phyloP scores from a whole-genome alignment of 2,113 vertebrate genomes.

The Sardina pilchardus region DNA sequence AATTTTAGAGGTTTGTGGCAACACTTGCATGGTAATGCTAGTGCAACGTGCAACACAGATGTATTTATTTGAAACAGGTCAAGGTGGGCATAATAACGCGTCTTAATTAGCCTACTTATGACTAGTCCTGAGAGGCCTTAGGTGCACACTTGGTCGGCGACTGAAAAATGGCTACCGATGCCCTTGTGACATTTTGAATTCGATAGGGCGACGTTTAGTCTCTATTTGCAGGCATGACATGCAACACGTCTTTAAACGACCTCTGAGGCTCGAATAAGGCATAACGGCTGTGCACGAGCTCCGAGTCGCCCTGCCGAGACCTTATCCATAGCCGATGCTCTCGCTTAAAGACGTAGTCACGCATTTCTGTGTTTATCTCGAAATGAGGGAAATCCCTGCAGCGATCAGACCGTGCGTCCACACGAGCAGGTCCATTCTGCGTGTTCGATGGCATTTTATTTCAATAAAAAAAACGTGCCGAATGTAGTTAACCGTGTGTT shows the following conservation, averaged over 20 bases:
- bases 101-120: background rate
- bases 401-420: background rate
- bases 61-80: background rate
- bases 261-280: background rate
- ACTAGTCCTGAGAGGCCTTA: background rate
- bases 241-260: background rate
- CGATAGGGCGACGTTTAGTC: background rate
- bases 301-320: background rate
- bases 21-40: background rate
- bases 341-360: constrained; percentile 8
- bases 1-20: background rate
- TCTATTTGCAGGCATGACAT: background rate
- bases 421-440: background rate
- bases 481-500: background rate
- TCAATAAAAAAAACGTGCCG: background rate
- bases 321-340: background rate
- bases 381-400: background rate
- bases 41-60: background rate
- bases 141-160: background rate
- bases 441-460: background rate
- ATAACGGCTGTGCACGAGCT: background rate
- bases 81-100: background rate
- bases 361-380: constrained; percentile 3
- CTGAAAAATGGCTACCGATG: background rate
- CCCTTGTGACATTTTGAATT: constrained; percentile 10